Evolutionary conservation across 2,888 invertebrate genomes (phyloP).

Genomic region (Resseliella maxima): DNA sequence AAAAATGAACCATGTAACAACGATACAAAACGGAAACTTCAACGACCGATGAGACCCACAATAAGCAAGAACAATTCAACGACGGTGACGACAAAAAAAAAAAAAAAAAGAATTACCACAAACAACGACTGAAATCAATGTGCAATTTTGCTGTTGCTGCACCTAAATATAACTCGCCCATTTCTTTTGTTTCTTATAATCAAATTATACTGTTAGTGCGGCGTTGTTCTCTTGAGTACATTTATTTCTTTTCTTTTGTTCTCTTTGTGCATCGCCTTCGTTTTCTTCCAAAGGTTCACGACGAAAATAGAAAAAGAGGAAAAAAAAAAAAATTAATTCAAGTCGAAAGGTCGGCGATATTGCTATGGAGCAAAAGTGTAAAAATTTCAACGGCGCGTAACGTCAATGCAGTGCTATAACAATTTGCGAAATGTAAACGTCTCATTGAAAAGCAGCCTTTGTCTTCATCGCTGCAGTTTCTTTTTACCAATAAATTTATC

Average conservation of each 20-base stretch:
- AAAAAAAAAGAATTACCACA: not conserved
- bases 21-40: not conserved
- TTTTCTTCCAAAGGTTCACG: not conserved
- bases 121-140: constrained; percentile 27
- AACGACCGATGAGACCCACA: constrained; percentile 1
- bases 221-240: not conserved
- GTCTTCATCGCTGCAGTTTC: not conserved
- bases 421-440: not conserved
- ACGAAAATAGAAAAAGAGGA: not conserved
- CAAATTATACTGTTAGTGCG: constrained; percentile 49
- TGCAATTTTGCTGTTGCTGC: constrained; percentile 25
- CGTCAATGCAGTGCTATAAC: constrained; percentile 1
- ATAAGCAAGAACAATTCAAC: not conserved
- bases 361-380: not conserved
- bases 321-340: not conserved
- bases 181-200: constrained; percentile 43
- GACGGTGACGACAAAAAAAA: not conserved
- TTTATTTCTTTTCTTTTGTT: not conserved
- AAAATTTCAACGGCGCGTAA: constrained; percentile 33
- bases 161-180: constrained; percentile 44
- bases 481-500: not conserved
- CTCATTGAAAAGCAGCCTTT: not conserved
- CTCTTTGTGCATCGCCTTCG: not conserved
- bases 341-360: constrained; percentile 13
- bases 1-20: not conserved